Conservation (phyloP, 2,797 vertebrate species). For the Gymnopithys bicolor region DNA sequence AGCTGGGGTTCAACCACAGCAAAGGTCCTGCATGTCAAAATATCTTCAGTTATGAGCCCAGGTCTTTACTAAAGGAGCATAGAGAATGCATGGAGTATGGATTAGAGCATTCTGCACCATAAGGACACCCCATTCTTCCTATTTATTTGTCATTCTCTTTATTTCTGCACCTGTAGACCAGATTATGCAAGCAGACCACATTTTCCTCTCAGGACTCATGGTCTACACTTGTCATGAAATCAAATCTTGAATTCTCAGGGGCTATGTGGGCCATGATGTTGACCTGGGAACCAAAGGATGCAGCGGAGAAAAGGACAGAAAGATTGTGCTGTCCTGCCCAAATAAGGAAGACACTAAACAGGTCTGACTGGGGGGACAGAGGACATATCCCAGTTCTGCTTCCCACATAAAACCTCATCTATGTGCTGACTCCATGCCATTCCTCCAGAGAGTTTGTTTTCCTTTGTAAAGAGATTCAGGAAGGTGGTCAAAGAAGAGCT, state of each 20-base stretch:
- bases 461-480: not conserved
- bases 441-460: not conserved
- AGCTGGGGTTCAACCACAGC: not conserved
- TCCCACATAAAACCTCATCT: not conserved
- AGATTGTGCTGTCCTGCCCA: not conserved
- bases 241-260: not conserved
- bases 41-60: not conserved
- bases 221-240: not conserved
- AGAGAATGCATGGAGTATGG: not conserved
- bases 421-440: not conserved
- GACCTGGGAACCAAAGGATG: not conserved
- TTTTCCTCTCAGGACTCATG: not conserved
- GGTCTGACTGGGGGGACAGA: not conserved
- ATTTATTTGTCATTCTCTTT: not conserved
- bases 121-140: not conserved
- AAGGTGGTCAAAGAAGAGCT: not conserved
- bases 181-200: not conserved
- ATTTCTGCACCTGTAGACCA: not conserved
- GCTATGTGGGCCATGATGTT: too few relatives aligned
- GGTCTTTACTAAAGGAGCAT: not conserved
- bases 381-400: accelerated
- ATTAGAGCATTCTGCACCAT: not conserved
- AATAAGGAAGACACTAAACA: not conserved
- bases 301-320: not conserved
- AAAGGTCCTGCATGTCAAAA: not conserved